Evolutionary conservation across 2,888 invertebrate genomes (phyloP).

Genomic region (Hirtodrosophila duncani): DNA sequence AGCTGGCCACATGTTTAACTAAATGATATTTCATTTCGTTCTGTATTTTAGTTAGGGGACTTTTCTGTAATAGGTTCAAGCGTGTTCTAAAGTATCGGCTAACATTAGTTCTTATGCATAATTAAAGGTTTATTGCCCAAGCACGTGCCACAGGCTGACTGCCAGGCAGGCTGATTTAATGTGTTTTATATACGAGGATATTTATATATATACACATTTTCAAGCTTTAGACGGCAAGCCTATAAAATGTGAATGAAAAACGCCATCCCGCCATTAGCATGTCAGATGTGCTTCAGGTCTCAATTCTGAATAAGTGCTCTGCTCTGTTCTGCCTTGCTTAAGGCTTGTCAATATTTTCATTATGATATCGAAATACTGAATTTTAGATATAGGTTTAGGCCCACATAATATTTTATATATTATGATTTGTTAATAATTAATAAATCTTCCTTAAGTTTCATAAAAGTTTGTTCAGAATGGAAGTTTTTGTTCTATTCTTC

Average conservation of each 20-base stretch:
- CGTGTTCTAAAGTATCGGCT: constrained; percentile 35
- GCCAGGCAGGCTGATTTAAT: constrained; percentile 32
- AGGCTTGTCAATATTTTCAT: too few species aligned
- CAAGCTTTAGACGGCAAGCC: constrained; percentile 44
- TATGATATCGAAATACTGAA: too few species aligned
- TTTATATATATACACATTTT: constrained; percentile 33
- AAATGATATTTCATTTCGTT: constrained; percentile 36
- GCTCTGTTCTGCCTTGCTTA: too few species aligned
- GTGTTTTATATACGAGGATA: constrained; percentile 57
- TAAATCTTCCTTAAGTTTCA: too few species aligned
- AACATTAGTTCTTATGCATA: not conserved
- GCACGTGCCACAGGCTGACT: constrained; percentile 52
- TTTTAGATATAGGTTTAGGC: too few species aligned
- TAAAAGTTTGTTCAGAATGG: too few species aligned
- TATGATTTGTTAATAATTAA: too few species aligned
- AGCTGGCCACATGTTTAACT: constrained; percentile 51
- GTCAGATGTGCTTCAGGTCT: too few species aligned
- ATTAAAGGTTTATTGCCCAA: constrained; percentile 46
- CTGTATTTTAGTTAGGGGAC: constrained; percentile 27
- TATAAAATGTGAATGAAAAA: constrained; percentile 49
- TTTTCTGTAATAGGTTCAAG: constrained; percentile 50
- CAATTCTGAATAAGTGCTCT: too few species aligned
- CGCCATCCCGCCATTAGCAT: constrained; percentile 64
- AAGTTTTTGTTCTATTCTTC: too few species aligned
- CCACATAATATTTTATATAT: too few species aligned